Evolutionary conservation across 2,888 invertebrate genomes (phyloP).

Genomic region (Hermaeophaga mercurialis): DNA sequence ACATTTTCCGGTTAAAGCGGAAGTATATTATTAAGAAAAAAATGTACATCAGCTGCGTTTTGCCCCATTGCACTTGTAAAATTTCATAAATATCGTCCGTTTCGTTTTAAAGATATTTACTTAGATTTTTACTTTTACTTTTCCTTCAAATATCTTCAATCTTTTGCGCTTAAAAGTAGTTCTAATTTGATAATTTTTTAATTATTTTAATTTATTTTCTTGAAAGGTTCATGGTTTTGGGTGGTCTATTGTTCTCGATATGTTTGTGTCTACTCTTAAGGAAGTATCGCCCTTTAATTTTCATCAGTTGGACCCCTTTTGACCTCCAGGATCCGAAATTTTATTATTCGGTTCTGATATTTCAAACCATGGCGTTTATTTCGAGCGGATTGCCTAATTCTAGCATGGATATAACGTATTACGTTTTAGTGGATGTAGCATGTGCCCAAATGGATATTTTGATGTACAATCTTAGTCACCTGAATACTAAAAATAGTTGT

Average conservation of each 20-base stretch:
- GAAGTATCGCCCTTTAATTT: neutral
- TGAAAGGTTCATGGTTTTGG: neutral
- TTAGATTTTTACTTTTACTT: too few relatives aligned
- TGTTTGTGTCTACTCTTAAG: neutral
- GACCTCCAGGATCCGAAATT: neutral
- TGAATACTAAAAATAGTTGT: neutral
- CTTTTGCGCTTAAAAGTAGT: too few relatives aligned
- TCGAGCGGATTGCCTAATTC: neutral
- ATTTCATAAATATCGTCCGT: too few relatives aligned
- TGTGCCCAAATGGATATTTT: conserved; percentile 12
- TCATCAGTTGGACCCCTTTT: conserved; percentile 4
- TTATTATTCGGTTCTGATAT: neutral
- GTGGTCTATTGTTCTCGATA: neutral
- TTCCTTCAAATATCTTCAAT: too few relatives aligned
- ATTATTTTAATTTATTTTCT: neutral
- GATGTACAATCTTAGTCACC: conserved; percentile 1
- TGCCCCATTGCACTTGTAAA: too few relatives aligned
- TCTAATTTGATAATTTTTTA: too few relatives aligned
- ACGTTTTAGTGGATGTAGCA: conserved; percentile 7
- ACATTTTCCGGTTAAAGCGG: too few relatives aligned
- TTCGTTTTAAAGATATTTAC: too few relatives aligned
- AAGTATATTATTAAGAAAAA: too few relatives aligned
- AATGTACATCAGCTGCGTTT: too few relatives aligned
- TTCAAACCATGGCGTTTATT: neutral
- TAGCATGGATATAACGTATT: conserved; percentile 1